Evolutionary conservation across 1,140 invertebrate genomes (phyloP).

Genomic region (Heliothis subflexa): DNA sequence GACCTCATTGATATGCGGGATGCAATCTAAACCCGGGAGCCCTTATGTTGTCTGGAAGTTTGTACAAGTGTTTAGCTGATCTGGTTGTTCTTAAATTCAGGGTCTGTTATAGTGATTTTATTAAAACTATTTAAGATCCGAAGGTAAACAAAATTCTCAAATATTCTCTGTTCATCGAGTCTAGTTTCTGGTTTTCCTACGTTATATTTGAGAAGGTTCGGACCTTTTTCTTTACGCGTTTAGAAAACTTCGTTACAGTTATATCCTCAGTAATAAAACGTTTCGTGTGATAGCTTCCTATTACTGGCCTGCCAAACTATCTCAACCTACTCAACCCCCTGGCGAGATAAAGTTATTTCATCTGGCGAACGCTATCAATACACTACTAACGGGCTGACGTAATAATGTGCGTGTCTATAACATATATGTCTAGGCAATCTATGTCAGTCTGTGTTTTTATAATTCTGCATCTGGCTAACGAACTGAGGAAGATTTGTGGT

Average conservation of each 20-base stretch:
- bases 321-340: constrained; percentile 11
- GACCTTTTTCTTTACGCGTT: neutral
- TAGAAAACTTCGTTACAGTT: constrained; percentile 5
- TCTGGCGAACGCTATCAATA: constrained; percentile 32
- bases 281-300: constrained; percentile 12
- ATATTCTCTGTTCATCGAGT: no score
- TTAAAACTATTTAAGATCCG: no score
- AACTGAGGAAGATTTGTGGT: constrained; percentile 34
- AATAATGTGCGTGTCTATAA: constrained; percentile 23
- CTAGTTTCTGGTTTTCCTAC: no score
- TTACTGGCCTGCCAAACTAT: constrained; percentile 8
- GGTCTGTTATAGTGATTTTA: neutral
- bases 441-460: constrained; percentile 18
- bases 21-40: constrained; percentile 47
- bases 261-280: constrained; percentile 1
- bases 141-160: no score
- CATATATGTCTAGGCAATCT: constrained; percentile 12
- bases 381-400: constrained; percentile 30
- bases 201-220: neutral
- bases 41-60: constrained; percentile 37
- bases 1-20: constrained; percentile 56
- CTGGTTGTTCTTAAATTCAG: neutral
- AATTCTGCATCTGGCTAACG: neutral
- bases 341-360: constrained; percentile 47
- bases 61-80: constrained; percentile 14